Percentiles rank a stretch among this genome's conserved stretches.
Evolutionary conservation across 2,113 vertebrate species (phyloP).

Genomic region (Rhinolophus ferrumequinum): DNA sequence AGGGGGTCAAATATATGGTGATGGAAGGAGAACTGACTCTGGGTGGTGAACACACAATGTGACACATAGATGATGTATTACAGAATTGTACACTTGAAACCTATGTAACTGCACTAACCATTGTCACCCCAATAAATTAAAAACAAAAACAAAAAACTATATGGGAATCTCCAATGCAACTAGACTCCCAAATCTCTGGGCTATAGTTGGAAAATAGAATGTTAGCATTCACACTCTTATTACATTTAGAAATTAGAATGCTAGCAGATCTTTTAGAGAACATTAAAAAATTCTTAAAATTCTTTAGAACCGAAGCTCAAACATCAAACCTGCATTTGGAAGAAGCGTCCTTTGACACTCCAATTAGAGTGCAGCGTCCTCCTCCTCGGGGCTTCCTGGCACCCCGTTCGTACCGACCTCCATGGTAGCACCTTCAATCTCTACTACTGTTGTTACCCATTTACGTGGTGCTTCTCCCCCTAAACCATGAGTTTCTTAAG

Average conservation of each 20-base stretch:
- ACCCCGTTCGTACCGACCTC: not conserved
- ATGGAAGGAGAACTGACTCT: too few relatives aligned
- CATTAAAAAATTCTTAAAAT: not conserved
- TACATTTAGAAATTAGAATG: slow-evolving; percentile 51
- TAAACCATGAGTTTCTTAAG: not conserved
- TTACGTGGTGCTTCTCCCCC: not conserved
- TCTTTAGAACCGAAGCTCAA: not conserved
- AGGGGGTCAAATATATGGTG: too few relatives aligned
- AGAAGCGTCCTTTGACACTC: not conserved
- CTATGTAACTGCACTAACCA: too few relatives aligned
- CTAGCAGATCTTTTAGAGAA: not conserved
- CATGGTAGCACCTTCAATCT: not conserved
- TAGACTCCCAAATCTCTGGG: not conserved
- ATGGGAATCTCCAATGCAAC: not conserved
- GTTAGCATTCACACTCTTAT: not conserved
- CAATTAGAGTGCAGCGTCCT: not conserved
- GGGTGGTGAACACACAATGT: too few relatives aligned
- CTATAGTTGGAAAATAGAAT: slow-evolving; percentile 20
- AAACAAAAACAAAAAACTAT: not conserved
- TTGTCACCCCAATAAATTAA: too few relatives aligned
- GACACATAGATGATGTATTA: too few relatives aligned
- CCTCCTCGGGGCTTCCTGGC: not conserved
- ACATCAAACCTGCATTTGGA: not conserved
- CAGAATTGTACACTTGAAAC: too few relatives aligned
- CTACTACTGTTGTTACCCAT: not conserved